Conservation (phyloP, 2,797 vertebrate species). For the Typhlichthys subterraneus region DNA sequence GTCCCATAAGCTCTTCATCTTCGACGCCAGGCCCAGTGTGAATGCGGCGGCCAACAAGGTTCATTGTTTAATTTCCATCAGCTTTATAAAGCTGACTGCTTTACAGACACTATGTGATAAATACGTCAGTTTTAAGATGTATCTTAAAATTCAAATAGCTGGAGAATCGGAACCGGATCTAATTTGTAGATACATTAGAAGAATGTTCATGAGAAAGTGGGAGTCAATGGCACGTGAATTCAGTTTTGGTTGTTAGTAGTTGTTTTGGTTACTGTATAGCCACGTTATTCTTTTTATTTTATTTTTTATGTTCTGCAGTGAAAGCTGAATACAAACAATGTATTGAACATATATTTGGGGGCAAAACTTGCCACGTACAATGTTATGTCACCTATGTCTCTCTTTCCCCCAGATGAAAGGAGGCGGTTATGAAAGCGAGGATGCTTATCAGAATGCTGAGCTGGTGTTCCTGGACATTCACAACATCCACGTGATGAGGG, state of each 20-base stretch:
- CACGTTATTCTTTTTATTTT: no score
- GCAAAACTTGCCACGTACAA: not conserved
- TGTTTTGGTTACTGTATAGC: no score
- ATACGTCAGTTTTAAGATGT: no score
- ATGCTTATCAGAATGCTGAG: constrained; percentile 98
- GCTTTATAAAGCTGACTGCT: no score
- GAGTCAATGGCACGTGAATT: no score
- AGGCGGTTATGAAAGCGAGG: constrained; percentile 96
- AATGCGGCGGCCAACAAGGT: constrained; percentile 98
- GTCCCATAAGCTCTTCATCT: constrained; percentile 98
- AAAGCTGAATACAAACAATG: not conserved
- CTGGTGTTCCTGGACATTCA: constrained; percentile 96
- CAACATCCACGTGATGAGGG: constrained; percentile 98
- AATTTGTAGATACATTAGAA: no score
- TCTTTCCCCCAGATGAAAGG: constrained; percentile 87
- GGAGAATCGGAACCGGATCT: no score
- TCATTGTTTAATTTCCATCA: constrained; percentile 2
- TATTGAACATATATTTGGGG: not conserved
- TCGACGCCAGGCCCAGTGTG: constrained; percentile 93
- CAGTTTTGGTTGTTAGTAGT: no score
- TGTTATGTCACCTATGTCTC: not conserved
- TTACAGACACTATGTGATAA: no score
- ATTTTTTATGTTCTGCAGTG: no score
- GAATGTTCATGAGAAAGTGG: no score
- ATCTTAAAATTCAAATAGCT: no score